Percentiles rank a stretch among this genome's conserved stretches.
Conservation (phyloP, 2,888 invertebrate genomes). For the Crepidodera aurea region DNA sequence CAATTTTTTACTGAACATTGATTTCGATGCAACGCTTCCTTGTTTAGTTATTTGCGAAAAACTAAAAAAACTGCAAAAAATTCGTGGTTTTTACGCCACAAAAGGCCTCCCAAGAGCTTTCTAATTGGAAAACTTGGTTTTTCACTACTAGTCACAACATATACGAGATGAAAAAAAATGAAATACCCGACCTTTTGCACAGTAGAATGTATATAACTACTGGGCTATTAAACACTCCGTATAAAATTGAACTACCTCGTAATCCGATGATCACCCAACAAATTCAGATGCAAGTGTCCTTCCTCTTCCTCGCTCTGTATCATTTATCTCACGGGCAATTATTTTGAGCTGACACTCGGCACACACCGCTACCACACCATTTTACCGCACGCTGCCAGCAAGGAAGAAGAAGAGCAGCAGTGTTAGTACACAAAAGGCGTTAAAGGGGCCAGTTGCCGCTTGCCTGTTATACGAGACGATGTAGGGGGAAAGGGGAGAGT, state of each 20-base stretch:
- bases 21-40: no score
- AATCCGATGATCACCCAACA: background rate
- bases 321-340: conserved; percentile 23
- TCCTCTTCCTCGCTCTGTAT: conserved; percentile 7
- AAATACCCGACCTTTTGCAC: no score
- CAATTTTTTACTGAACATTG: no score
- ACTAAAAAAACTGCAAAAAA: no score
- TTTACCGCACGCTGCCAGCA: background rate
- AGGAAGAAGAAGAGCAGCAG: background rate
- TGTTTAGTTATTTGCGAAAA: no score
- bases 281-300: conserved; percentile 16
- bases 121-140: no score
- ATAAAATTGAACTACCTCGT: conserved; percentile 8
- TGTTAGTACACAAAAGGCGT: conserved; percentile 14
- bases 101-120: no score
- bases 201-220: no score
- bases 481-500: background rate
- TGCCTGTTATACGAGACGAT: background rate
- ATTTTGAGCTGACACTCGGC: conserved; percentile 18
- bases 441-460: conserved; percentile 4
- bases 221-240: no score
- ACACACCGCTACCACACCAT: background rate
- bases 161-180: no score
- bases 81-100: no score
- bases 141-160: no score